Percentiles rank a stretch among this genome's conserved stretches.
Evolutionary conservation across 2,888 invertebrate genomes (phyloP).

Genomic region (Gryllus longicercus): DNA sequence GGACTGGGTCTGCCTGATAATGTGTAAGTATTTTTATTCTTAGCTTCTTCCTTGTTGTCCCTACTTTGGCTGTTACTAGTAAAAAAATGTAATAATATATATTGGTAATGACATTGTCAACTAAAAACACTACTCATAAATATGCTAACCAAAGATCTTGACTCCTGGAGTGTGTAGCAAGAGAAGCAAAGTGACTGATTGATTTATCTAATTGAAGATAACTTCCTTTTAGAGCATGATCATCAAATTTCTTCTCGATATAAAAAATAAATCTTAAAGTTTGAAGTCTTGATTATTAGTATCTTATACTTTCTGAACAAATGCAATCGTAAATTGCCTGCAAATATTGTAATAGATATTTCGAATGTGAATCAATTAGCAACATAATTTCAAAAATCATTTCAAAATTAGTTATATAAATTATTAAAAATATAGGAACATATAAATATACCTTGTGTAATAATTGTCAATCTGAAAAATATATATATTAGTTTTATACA

Average conservation of each 20-base stretch:
- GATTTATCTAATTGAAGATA: background rate
- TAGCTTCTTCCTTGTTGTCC: background rate
- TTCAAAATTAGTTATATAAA: too few species aligned
- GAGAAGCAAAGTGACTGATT: background rate
- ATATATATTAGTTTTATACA: too few species aligned
- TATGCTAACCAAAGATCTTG: background rate
- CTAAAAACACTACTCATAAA: background rate
- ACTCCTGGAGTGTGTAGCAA: constrained; percentile 6
- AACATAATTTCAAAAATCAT: too few species aligned
- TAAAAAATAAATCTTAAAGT: too few species aligned
- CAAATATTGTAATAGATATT: background rate
- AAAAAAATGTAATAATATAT: background rate
- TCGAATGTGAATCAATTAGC: background rate
- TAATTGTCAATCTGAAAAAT: too few species aligned
- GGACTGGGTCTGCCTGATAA: background rate
- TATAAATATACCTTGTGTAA: too few species aligned
- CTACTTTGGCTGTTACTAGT: background rate
- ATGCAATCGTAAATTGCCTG: background rate
- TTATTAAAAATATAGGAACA: too few species aligned
- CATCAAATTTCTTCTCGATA: too few species aligned
- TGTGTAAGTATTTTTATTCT: background rate
- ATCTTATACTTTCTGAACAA: background rate
- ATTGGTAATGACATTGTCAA: background rate
- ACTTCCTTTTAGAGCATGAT: too few species aligned
- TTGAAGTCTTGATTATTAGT: too few species aligned